A percentile compares a stretch with the other conserved stretches of the same genome.
These are phyloP conservation scores for Hyles euphorbiae DNA, from an alignment of 1,140 invertebrate species.

Conservation along the genomic window DNA sequence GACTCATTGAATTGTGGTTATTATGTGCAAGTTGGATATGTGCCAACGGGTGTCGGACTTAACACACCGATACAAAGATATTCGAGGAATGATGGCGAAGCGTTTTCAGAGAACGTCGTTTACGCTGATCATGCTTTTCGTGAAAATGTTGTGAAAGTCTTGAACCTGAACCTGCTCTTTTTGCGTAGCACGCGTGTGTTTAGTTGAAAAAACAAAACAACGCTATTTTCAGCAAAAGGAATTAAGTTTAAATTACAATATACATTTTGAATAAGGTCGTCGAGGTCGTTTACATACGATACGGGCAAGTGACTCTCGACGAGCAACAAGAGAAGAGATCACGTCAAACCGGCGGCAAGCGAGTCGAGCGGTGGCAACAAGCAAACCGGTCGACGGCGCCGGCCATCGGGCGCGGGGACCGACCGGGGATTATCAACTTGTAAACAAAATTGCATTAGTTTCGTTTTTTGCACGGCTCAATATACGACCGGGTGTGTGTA, in stretches of 20 bases:
- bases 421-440: slow-evolving; percentile 63
- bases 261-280: slow-evolving; percentile 44
- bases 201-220: no score
- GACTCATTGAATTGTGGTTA: slow-evolving; percentile 75
- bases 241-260: slow-evolving; percentile 17
- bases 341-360: slow-evolving; percentile 68
- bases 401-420: slow-evolving; percentile 48
- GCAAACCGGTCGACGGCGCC: slow-evolving; percentile 69
- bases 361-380: slow-evolving; percentile 58
- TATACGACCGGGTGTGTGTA: neutral
- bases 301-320: slow-evolving; percentile 49
- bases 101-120: slow-evolving; percentile 49
- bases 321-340: slow-evolving; percentile 62
- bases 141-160: neutral
- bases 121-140: slow-evolving; percentile 12
- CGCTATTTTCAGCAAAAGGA: neutral
- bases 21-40: slow-evolving; percentile 72
- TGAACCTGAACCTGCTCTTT: no score
- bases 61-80: slow-evolving; percentile 65
- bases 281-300: slow-evolving; percentile 65
- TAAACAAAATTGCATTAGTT: slow-evolving; percentile 69
- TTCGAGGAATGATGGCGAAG: slow-evolving; percentile 61
- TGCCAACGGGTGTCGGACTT: slow-evolving; percentile 58
- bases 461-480: slow-evolving; percentile 40
- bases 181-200: no score